A percentile compares a stretch with the other conserved stretches of the same genome.
These are phyloP conservation scores for Smittia sp. DNA, from an alignment of 2,888 invertebrate species.

Conservation along the genomic window DNA sequence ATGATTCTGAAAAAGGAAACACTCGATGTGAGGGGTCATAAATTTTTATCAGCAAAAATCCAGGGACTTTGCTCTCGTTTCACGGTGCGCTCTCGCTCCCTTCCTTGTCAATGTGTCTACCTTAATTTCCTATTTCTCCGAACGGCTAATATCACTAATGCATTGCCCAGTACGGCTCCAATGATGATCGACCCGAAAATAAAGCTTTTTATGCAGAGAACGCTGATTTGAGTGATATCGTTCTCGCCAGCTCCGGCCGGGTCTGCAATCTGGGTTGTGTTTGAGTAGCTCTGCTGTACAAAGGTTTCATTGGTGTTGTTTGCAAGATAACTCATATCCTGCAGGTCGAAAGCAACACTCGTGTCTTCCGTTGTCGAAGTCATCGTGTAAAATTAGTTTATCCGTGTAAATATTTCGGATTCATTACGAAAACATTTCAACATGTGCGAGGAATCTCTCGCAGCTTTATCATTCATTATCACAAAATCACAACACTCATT, in stretches of 20 bases:
- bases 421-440: background rate
- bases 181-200: slow-evolving; percentile 84
- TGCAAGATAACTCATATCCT: background rate
- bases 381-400: background rate
- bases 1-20: slow-evolving; percentile 64
- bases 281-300: background rate
- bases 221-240: slow-evolving; percentile 54
- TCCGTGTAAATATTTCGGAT: background rate
- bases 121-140: slow-evolving; percentile 54
- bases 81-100: background rate
- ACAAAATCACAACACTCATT: slow-evolving; percentile 30
- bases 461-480: slow-evolving; percentile 7
- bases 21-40: too few relatives aligned
- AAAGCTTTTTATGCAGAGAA: slow-evolving; percentile 69
- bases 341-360: background rate
- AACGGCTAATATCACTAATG: slow-evolving; percentile 55
- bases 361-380: background rate
- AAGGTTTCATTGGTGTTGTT: slow-evolving; percentile 11
- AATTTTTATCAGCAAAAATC: background rate
- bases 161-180: slow-evolving; percentile 87
- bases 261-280: background rate
- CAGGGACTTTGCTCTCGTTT: background rate
- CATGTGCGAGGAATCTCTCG: background rate
- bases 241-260: background rate
- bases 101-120: slow-evolving; percentile 45